Evolutionary conservation across 1,140 invertebrate species (phyloP).

Genomic region (Brachionus manjavacas): DNA sequence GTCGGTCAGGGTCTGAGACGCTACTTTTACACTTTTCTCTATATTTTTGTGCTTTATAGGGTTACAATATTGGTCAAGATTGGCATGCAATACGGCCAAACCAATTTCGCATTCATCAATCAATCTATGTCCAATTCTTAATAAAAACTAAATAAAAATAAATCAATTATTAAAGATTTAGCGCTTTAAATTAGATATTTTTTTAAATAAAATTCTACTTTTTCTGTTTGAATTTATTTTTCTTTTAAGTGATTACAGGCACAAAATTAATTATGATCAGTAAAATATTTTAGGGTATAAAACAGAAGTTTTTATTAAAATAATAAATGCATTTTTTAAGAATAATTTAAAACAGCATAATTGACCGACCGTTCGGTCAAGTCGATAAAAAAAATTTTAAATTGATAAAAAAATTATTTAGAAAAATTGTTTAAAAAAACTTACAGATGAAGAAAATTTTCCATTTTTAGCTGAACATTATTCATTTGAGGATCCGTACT

Average conservation of each 20-base stretch:
- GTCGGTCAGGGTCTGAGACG: constrained; percentile 21
- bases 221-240: too few species aligned
- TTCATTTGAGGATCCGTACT: neutral
- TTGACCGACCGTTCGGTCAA: too few species aligned
- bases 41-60: neutral
- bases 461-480: neutral
- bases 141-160: neutral
- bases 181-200: too few species aligned
- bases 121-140: neutral
- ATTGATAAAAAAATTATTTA: neutral
- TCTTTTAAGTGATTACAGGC: too few species aligned
- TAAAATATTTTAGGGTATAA: too few species aligned
- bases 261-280: too few species aligned
- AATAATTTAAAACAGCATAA: too few species aligned
- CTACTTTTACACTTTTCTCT: neutral
- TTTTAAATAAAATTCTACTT: too few species aligned
- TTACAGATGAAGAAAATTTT: neutral
- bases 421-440: neutral
- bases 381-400: neutral
- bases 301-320: too few species aligned
- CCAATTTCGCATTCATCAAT: constrained; percentile 31
- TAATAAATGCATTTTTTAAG: too few species aligned
- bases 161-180: neutral
- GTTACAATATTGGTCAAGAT: constrained; percentile 11
- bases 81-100: neutral